Conservation (phyloP, 2,113 vertebrate genomes). For the Hemicordylus capensis region DNA sequence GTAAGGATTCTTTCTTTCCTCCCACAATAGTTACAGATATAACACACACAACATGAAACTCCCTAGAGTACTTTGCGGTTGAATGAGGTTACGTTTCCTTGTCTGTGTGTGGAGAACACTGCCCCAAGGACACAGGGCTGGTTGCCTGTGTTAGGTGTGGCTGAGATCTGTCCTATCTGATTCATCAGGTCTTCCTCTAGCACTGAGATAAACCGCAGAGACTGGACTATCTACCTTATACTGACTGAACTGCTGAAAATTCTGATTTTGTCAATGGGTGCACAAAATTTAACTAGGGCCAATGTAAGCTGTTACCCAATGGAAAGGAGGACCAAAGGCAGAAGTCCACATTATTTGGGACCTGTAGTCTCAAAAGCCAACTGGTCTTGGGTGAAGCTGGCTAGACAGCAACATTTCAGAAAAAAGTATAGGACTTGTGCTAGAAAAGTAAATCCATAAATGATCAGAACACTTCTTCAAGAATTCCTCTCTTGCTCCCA, state of each 20-base stretch:
- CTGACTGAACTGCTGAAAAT: neutral
- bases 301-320: neutral
- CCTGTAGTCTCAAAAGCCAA: too few relatives aligned
- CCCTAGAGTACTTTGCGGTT: neutral
- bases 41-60: neutral
- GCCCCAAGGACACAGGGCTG: neutral
- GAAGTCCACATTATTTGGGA: neutral
- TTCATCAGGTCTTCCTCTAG: neutral
- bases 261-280: neutral
- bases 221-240: neutral
- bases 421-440: neutral
- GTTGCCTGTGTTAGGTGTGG: neutral
- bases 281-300: neutral
- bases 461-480: neutral
- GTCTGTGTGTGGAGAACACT: neutral
- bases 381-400: neutral
- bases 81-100: neutral
- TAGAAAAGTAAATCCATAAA: neutral
- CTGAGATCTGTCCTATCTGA: neutral
- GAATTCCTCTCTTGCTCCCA: neutral
- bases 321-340: neutral
- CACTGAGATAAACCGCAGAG: neutral
- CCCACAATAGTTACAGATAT: neutral
- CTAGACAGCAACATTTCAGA: neutral
- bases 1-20: neutral